Conservation (phyloP, 2,113 vertebrate species). For the Clinocottus analis region DNA sequence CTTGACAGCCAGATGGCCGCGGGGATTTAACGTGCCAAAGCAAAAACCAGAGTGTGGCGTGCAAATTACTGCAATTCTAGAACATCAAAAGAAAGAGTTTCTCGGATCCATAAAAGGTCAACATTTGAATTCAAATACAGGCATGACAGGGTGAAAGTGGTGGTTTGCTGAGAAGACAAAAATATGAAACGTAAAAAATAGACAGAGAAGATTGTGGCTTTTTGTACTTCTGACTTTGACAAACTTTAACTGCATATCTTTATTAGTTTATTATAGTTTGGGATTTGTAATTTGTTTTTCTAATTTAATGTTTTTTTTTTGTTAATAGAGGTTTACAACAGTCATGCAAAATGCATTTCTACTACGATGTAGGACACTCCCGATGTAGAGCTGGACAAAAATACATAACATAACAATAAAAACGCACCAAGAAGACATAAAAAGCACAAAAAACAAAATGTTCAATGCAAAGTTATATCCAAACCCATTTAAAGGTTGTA, state of each 20-base stretch:
- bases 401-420: not conserved
- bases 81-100: constrained; percentile 30
- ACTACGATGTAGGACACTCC: not conserved
- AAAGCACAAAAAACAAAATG: not conserved
- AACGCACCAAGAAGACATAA: not conserved
- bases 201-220: not conserved
- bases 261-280: not conserved
- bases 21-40: constrained; percentile 81
- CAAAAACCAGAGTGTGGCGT: constrained; percentile 80
- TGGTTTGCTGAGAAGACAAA: not conserved
- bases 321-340: not conserved
- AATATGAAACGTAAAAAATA: not conserved
- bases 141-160: constrained; percentile 3
- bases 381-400: not conserved
- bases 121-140: constrained; percentile 10
- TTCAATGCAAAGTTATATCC: not conserved
- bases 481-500: not conserved
- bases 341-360: not conserved
- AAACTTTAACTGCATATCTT: not conserved
- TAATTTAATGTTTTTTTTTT: not conserved
- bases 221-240: constrained; percentile 3
- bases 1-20: constrained; percentile 86
- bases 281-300: not conserved
- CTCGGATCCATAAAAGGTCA: constrained; percentile 15
- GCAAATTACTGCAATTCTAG: constrained; percentile 88